phyloP scores from a whole-genome alignment of 2,113 vertebrate genomes.

The Polypterus bichir region DNA sequence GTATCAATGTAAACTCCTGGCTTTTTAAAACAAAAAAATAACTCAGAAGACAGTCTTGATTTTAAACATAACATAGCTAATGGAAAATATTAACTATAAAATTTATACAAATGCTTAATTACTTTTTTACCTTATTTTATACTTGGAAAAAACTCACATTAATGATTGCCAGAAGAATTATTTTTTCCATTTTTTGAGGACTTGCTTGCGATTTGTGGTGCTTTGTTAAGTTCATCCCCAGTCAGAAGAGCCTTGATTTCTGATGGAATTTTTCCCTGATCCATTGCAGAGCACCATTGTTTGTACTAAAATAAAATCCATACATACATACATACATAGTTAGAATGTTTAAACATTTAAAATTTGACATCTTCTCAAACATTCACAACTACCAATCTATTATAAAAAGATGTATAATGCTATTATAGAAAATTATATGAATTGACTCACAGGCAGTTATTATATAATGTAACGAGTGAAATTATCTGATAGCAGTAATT shows the following conservation, averaged over 20 bases:
- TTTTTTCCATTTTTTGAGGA: conserved; percentile 54
- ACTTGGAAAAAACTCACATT: conserved; percentile 37
- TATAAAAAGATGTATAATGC: too few relatives aligned
- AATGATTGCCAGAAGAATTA: conserved; percentile 45
- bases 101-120: conserved; percentile 13
- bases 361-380: too few relatives aligned
- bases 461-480: too few relatives aligned
- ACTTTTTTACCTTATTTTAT: not conserved
- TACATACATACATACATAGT: too few relatives aligned
- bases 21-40: too few relatives aligned
- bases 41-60: too few relatives aligned
- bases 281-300: conserved; percentile 96
- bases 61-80: not conserved
- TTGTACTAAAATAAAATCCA: conserved; percentile 64
- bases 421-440: too few relatives aligned
- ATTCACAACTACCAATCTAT: too few relatives aligned
- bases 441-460: too few relatives aligned
- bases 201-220: conserved; percentile 53
- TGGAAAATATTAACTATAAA: not conserved
- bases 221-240: conserved; percentile 73
- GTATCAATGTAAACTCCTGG: too few relatives aligned
- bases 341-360: too few relatives aligned
- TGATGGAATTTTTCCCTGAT: conserved; percentile 94
- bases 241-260: conserved; percentile 93
- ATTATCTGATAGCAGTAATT: too few relatives aligned